Evolutionary conservation across 2,888 invertebrate species (phyloP), one percentile per base, ranked within the genome.

Genomic region (Hipparchia semele): DNA sequence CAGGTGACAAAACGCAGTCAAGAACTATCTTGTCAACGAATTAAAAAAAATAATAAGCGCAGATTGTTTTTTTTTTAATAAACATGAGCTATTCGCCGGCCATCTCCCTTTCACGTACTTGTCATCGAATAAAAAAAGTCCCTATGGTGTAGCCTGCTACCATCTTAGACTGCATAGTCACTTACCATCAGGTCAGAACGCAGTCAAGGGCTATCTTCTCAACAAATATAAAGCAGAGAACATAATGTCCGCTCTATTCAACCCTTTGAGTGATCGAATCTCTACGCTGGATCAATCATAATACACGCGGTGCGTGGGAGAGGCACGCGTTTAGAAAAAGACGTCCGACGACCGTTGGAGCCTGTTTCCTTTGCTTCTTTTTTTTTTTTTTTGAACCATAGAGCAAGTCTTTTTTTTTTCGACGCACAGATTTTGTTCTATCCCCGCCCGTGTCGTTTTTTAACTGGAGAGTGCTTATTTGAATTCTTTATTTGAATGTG

Each of bases 321-420:
- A 79, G 77, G 76, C 74, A 72, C 75, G 72, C 71, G 75, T 78
- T 23, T 76, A 77, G 77, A 80, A 74, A 79, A 79, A 79, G 76
- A 80, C 73, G 75, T 72, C 73, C 46, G 76, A 68, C 80, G 82
- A 79, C 83, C 82, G 84, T 84, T 84, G 81, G 82, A 82, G 80
- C 84, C 80, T 76, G 83, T 84, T 81, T 76, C 79, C 80, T 80
- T 80, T 78, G 80, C 80, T 82, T 81, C 77, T 75, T 78, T 80
- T 77, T 79, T 79, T 77, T 79, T 79, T 78, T 81, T 77, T 79
- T 78, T 74, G 6, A 76, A 76, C 70, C 70, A 75, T 73, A 76
- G 74, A 77, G 71, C 75, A 64, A 68, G 79, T 79, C n/a, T n/a
- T 80, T 80, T 80, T 79, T 80, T 79, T 79, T 77, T 76, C 71